Percentiles rank a stretch among this genome's conserved stretches.
phyloP scores from a whole-genome alignment of 2,888 invertebrate species.

The Myathropa florea region DNA sequence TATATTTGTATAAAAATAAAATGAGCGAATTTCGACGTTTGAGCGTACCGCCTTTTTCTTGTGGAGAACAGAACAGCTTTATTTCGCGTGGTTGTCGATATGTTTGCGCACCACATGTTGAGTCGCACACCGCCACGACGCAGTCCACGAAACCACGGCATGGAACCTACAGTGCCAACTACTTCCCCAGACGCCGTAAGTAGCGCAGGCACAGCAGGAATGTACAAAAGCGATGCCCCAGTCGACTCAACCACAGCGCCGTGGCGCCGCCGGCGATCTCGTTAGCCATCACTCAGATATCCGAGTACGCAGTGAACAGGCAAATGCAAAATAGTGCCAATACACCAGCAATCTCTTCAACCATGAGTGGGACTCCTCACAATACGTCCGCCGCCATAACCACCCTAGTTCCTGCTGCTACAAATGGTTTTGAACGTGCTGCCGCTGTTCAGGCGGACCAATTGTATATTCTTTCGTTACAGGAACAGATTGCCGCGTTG shows the following conservation, averaged over 20 bases:
- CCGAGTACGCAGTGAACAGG: no score
- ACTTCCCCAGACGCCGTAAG: neutral
- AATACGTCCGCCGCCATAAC: neutral
- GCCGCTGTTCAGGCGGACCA: neutral
- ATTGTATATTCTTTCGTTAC: neutral
- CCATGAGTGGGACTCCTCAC: no score
- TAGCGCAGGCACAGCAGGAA: neutral
- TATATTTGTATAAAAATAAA: no score
- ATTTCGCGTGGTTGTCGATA: no score
- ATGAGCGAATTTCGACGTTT: neutral
- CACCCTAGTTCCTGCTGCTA: neutral
- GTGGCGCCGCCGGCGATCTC: no score
- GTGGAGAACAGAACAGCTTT: no score
- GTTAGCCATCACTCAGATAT: no score
- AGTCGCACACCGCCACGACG: constrained; percentile 17
- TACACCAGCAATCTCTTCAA: no score
- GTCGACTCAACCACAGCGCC: neutral
- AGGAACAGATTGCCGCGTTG: constrained; percentile 7
- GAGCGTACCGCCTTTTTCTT: neutral
- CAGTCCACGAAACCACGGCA: no score
- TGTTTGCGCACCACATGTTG: no score
- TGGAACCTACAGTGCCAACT: constrained; percentile 4
- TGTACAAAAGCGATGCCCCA: no score
- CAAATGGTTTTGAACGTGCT: neutral
- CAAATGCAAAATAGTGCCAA: no score